A percentile compares a stretch with the other conserved stretches of the same genome.
Conservation (phyloP, 2,113 vertebrate species). For the Psophia crepitans region DNA sequence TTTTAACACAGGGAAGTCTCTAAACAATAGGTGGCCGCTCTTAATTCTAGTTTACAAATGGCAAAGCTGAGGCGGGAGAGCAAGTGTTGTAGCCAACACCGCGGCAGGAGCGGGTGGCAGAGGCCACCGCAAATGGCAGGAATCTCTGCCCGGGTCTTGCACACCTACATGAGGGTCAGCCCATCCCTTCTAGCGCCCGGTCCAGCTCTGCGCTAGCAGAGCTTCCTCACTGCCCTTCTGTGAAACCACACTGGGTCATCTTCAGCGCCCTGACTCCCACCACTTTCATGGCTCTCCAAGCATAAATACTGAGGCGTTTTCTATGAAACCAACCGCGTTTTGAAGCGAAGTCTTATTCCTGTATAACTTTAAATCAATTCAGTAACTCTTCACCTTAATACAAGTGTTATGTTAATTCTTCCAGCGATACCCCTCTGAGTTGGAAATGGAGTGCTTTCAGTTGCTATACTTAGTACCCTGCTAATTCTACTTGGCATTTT, state of each 20-base stretch:
- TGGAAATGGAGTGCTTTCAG: background rate
- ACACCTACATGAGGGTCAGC: background rate
- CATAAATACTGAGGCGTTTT: background rate
- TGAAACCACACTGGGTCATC: rapidly evolving
- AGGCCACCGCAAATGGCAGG: background rate
- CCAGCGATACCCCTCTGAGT: background rate
- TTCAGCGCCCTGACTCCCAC: rapidly evolving
- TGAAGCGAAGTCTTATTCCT: background rate
- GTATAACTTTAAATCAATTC: background rate
- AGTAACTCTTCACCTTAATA: background rate
- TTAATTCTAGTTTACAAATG: background rate
- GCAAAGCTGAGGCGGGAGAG: background rate
- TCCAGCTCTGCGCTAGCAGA: background rate
- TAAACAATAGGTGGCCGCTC: background rate
- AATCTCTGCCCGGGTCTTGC: background rate
- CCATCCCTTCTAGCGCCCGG: background rate
- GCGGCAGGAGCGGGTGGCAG: background rate
- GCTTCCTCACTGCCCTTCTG: background rate
- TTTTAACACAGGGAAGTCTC: background rate
- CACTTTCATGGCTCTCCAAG: rapidly evolving
- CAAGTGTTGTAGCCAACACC: rapidly evolving
- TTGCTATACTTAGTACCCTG: rapidly evolving
- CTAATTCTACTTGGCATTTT: background rate
- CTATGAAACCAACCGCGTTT: background rate
- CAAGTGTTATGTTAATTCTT: background rate